Base-by-base conservation (phyloP, 2,113 vertebrate species). In the Notarius lentiginosus region DNA sequence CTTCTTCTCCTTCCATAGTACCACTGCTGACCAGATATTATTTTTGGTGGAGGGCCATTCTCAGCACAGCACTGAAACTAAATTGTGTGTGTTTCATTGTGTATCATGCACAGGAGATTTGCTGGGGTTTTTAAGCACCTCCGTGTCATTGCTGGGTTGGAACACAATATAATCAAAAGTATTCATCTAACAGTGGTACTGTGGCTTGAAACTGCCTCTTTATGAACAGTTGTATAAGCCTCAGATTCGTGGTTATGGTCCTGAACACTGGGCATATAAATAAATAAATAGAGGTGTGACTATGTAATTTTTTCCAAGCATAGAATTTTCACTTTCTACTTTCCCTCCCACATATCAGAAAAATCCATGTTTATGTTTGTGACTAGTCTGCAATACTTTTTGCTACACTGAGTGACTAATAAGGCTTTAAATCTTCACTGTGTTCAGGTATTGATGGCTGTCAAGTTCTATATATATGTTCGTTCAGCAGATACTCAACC, bases 381-480 rank as follows among this genome's bases (percentile, higher is more conserved):
- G 66, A 51, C 41, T 55, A 73, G 85, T 73, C 68, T 72, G 75
- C 51, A 47, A 47, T 34, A 73, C 66, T 87, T 68, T 61, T 18
- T 75, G 83, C 58, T 83, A 47, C 34, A 72, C 85, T 51, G 30
- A 90, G 81, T 73, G 80, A 72, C 90, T 91, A 84, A 89, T 90
- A 82, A 75, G 76, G 85, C 87, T 88, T 90, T 86, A 91, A 91
- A 91, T 86, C 91, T 91, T 91, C 91, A 90, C 92, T 93, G 76
- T 90, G 82, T 56, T 94, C 60, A 91, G 90, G 93, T 94, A 94
- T 94, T 94, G 92, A 94, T 94, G 90, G 90, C 85, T 76, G 79
- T 90, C 91, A 82, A 79, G 88, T 89, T 91, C 82, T 92, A 92
- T 85, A 79, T 91, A 91, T 91, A 92, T 92, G 90, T 91, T 92